phyloP scores from a whole-genome alignment of 92 coral and sea anemone genomes.

The Anthopleura xanthogrammica region DNA sequence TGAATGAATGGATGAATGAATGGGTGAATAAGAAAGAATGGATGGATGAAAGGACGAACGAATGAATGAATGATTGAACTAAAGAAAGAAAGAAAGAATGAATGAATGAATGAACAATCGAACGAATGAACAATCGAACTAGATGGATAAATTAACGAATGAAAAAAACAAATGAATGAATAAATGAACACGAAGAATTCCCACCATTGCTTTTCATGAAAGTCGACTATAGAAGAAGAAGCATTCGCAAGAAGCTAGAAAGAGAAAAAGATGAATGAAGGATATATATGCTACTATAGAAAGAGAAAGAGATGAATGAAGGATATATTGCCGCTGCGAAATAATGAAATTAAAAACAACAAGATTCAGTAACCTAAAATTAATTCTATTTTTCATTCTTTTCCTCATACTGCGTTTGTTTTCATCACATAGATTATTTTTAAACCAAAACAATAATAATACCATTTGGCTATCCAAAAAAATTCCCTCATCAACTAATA shows the following conservation, averaged over 20 bases:
- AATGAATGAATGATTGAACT: not conserved
- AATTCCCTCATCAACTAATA: not conserved
- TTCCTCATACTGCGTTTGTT: not conserved
- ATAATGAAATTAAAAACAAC: not conserved
- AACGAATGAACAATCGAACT: too few relatives aligned
- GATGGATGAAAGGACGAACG: not conserved
- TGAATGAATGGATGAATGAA: not conserved
- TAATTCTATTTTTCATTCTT: not conserved
- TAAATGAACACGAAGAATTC: too few relatives aligned
- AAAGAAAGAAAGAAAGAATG: not conserved
- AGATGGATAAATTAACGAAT: too few relatives aligned
- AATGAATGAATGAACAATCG: not conserved
- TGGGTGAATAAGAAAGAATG: too few relatives aligned
- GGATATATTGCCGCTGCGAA: too few relatives aligned
- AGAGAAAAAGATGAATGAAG: too few relatives aligned
- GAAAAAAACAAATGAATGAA: too few relatives aligned
- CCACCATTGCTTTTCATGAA: too few relatives aligned
- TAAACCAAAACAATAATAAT: not conserved
- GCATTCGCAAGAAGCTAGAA: too few relatives aligned
- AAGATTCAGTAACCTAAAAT: not conserved
- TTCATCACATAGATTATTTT: not conserved
- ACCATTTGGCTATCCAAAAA: not conserved
- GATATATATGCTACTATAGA: too few relatives aligned
- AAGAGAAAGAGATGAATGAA: too few relatives aligned
- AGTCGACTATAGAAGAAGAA: too few relatives aligned